These are phyloP conservation scores for Myocastor coypus DNA, from an alignment of 2,113 vertebrate genomes.

Conservation along the genomic window DNA sequence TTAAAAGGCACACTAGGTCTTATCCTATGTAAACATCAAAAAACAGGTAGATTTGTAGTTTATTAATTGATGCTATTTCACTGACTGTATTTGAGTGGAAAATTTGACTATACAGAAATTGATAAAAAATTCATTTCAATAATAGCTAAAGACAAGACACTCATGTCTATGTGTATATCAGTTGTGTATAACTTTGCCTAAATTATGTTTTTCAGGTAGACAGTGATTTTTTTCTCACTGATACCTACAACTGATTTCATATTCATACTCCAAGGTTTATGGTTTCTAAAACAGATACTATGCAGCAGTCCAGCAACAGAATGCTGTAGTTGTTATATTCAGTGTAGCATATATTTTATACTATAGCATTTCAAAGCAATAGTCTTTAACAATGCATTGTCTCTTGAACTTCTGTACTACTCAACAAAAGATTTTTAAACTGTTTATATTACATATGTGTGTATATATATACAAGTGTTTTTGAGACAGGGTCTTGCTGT, in stretches of 20 bases:
- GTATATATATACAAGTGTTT: not conserved
- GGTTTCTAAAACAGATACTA: not conserved
- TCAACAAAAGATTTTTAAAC: too few species aligned
- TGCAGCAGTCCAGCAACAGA: not conserved
- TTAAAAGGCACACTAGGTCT: not conserved
- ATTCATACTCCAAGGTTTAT: not conserved
- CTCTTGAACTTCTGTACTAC: not conserved
- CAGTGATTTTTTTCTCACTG: not conserved
- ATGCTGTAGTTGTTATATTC: not conserved
- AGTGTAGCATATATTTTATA: not conserved
- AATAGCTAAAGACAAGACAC: not conserved
- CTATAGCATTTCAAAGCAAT: not conserved
- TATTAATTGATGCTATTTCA: not conserved
- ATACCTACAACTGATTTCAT: not conserved
- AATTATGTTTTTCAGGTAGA: not conserved
- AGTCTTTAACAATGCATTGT: not conserved
- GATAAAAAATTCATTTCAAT: not conserved
- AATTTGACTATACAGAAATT: not conserved
- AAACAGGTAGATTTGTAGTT: not conserved
- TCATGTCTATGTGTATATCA: not conserved
- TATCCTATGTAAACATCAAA: not conserved
- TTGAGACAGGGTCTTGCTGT: not conserved
- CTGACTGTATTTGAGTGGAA: not conserved
- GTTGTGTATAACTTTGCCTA: not conserved
- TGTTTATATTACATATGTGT: not conserved